Conservation (phyloP, 2,888 invertebrate species). For the Caenorhabditis sulstoni region DNA sequence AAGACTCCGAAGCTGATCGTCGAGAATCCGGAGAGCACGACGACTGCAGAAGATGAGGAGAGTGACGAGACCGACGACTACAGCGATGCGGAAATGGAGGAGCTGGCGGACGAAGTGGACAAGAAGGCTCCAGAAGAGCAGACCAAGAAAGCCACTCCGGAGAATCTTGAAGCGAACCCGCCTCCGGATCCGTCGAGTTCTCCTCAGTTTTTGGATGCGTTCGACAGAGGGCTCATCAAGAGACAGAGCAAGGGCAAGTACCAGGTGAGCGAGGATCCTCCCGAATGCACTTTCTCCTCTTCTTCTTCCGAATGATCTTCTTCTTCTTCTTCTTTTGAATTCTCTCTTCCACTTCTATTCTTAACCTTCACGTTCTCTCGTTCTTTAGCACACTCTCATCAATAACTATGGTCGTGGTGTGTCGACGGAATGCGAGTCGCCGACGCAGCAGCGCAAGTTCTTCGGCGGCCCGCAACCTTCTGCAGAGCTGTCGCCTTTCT, state of each 20-base stretch:
- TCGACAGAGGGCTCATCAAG: constrained; percentile 79
- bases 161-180: constrained; percentile 61
- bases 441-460: constrained; percentile 68
- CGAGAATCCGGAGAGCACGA: constrained; percentile 37
- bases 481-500: constrained; percentile 76
- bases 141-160: constrained; percentile 10
- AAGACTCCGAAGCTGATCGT: constrained; percentile 49
- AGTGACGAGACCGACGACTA: constrained; percentile 77
- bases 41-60: constrained; percentile 52
- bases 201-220: constrained; percentile 74
- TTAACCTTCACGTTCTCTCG: constrained; percentile 28
- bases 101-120: constrained; percentile 77
- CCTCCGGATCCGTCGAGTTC: constrained; percentile 65
- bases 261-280: constrained; percentile 64
- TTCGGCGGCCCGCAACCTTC: constrained; percentile 79
- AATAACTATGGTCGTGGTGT: constrained; percentile 79
- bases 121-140: constrained; percentile 58
- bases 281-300: constrained; percentile 9
- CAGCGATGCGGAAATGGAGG: constrained; percentile 78
- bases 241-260: constrained; percentile 80
- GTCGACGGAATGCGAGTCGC: constrained; percentile 77
- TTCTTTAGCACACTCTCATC: constrained; percentile 60
- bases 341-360: constrained; percentile 43
- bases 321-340: constrained; percentile 31
- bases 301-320: constrained; percentile 4